Percentiles rank a stretch among this genome's conserved stretches.
These are phyloP conservation scores for Pammene fasciana DNA, from an alignment of 2,888 invertebrate species.

Conservation along the genomic window DNA sequence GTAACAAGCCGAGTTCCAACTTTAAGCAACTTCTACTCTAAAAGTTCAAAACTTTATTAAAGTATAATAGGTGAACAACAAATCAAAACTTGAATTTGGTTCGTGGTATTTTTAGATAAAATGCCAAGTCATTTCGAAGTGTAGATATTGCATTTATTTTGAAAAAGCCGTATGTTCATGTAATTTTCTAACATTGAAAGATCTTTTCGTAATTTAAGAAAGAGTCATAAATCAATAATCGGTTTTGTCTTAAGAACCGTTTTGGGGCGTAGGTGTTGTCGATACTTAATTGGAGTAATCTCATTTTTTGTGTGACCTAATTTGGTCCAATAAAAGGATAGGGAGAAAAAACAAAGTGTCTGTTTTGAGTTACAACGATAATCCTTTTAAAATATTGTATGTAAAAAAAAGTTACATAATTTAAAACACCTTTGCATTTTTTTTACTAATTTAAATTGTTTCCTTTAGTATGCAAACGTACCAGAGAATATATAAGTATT, in stretches of 20 bases:
- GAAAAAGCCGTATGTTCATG: background rate
- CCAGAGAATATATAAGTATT: background rate
- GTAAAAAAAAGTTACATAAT: no score
- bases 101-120: slow-evolving; percentile 39
- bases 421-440: no score
- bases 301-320: slow-evolving; percentile 44
- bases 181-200: background rate
- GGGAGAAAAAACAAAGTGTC: background rate
- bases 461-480: no score
- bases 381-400: no score
- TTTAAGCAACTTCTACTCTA: slow-evolving; percentile 40
- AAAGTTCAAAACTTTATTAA: slow-evolving; percentile 60
- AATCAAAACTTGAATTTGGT: slow-evolving; percentile 45
- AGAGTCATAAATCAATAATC: slow-evolving; percentile 53
- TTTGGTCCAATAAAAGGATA: slow-evolving; percentile 4
- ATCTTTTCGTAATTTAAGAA: background rate
- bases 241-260: slow-evolving; percentile 49
- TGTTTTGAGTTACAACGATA: background rate
- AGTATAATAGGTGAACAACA: slow-evolving; percentile 67
- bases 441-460: no score
- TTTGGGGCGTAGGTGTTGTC: slow-evolving; percentile 49
- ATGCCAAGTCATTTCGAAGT: slow-evolving; percentile 21
- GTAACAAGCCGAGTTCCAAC: slow-evolving; percentile 71
- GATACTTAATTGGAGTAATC: slow-evolving; percentile 48
- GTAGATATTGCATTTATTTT: background rate